Conservation (phyloP, 2,888 invertebrate species). For the Lathronympha strigana region DNA sequence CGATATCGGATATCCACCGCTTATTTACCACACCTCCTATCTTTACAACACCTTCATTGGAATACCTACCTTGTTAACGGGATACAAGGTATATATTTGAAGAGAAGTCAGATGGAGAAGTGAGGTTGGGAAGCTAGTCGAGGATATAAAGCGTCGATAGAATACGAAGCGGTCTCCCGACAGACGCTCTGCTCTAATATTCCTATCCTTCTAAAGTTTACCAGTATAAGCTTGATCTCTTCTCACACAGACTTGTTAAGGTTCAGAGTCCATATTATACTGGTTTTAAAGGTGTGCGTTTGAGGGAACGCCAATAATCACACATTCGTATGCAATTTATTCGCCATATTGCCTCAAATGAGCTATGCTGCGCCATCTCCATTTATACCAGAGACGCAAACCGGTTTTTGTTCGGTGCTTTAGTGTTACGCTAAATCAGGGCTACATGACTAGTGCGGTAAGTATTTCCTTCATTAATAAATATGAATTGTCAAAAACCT, state of each 20-base stretch:
- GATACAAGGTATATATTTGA: background rate
- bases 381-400: conserved; percentile 27
- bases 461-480: too few relatives aligned
- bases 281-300: background rate
- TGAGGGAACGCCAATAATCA: conserved; percentile 26
- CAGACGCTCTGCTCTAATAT: background rate
- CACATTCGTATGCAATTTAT: conserved; percentile 39
- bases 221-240: background rate
- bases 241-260: background rate
- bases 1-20: conserved; percentile 49
- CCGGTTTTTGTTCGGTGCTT: background rate
- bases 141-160: conserved; percentile 55
- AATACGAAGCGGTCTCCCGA: conserved; percentile 44
- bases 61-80: background rate
- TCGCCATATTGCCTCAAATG: conserved; percentile 37
- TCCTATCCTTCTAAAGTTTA: background rate
- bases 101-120: background rate
- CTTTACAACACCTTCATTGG: background rate
- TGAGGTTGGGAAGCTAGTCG: background rate
- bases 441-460: too few relatives aligned
- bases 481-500: too few relatives aligned
- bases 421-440: too few relatives aligned
- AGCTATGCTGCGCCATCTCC: conserved; percentile 32
- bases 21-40: conserved; percentile 8
- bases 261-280: background rate